phyloP scores from a whole-genome alignment of 2,113 vertebrate species.

The Aegypius monachus region DNA sequence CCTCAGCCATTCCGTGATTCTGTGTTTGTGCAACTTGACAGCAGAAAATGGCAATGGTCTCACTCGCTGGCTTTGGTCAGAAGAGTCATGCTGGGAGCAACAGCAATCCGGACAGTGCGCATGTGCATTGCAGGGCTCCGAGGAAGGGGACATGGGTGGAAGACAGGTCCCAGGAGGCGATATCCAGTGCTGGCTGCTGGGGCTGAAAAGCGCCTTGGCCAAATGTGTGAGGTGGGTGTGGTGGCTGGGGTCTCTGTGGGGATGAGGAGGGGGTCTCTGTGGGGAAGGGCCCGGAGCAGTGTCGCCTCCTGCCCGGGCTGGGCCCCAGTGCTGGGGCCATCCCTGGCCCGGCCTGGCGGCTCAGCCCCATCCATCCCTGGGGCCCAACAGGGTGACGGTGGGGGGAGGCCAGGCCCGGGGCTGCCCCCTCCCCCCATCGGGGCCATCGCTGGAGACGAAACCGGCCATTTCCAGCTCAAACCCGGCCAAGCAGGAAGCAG shows the following conservation, averaged over 20 bases:
- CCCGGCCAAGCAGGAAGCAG: background rate
- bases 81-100: accelerated
- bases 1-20: accelerated
- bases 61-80: too few relatives aligned
- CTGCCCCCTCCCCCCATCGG: background rate
- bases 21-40: background rate
- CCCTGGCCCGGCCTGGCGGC: too few relatives aligned
- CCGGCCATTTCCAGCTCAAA: background rate
- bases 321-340: background rate
- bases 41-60: background rate
- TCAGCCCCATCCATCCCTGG: background rate
- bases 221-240: accelerated
- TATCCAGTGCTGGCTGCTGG: background rate
- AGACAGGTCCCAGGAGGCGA: accelerated
- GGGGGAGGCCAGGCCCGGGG: too few relatives aligned
- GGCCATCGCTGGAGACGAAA: accelerated
- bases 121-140: accelerated
- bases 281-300: background rate
- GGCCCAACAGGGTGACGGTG: too few relatives aligned
- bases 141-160: accelerated
- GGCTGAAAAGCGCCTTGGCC: background rate
- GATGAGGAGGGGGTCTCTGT: background rate
- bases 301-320: accelerated
- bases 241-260: background rate
- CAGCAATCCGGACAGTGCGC: accelerated